Conservation (phyloP, 2,888 invertebrate species). For the Sinhomidia bicolor region DNA sequence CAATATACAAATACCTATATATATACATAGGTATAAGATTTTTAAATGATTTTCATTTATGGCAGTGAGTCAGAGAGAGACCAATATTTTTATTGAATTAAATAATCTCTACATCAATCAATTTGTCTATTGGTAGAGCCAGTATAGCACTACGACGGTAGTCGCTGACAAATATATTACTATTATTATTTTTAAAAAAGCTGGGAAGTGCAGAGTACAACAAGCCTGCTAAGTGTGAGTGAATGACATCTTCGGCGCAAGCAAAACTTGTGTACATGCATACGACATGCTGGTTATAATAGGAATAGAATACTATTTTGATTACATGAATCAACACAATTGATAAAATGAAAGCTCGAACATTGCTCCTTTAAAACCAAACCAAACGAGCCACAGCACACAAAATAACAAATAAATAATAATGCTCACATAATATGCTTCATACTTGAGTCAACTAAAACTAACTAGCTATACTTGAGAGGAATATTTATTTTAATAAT, state of each 20-base stretch:
- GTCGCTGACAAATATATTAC: neutral
- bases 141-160: neutral
- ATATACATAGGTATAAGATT: too few relatives aligned
- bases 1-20: too few relatives aligned
- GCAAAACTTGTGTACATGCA: too few relatives aligned
- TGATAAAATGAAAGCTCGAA: constrained; percentile 47
- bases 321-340: constrained; percentile 23
- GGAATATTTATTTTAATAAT: neutral
- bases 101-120: constrained; percentile 57
- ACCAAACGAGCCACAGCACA: constrained; percentile 33
- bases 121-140: constrained; percentile 24
- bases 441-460: too few relatives aligned
- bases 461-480: neutral
- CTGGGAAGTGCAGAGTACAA: neutral
- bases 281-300: too few relatives aligned
- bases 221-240: neutral
- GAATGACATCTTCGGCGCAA: constrained; percentile 49
- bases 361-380: constrained; percentile 41
- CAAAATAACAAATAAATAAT: neutral
- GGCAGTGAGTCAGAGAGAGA: neutral
- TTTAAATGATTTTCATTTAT: constrained; percentile 42
- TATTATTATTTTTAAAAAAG: too few relatives aligned
- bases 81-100: constrained; percentile 46
- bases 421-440: neutral
- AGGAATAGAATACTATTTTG: too few relatives aligned